phyloP scores from a whole-genome alignment of 2,113 vertebrate species.

The Myrmecobius fasciatus region DNA sequence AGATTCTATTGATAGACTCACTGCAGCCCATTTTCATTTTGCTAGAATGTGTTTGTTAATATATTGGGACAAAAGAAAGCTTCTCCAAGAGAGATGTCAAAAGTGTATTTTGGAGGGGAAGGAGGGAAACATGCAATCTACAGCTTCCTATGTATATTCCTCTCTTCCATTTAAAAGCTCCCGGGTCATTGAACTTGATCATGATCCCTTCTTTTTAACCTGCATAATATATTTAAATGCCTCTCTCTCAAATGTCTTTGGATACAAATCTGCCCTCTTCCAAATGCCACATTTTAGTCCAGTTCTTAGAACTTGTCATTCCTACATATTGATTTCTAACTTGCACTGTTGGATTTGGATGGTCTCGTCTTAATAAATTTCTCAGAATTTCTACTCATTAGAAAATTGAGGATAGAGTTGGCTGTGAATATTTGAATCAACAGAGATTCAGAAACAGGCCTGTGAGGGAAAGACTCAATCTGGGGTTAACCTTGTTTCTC shows the following conservation, averaged over 20 bases:
- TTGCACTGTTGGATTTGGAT: slow-evolving; percentile 51
- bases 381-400: slow-evolving; percentile 34
- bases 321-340: slow-evolving; percentile 51
- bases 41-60: slow-evolving; percentile 81
- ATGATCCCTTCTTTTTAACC: background rate
- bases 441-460: slow-evolving; percentile 11
- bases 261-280: background rate
- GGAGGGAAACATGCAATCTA: slow-evolving; percentile 19
- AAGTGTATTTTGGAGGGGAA: slow-evolving; percentile 58
- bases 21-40: slow-evolving; percentile 79
- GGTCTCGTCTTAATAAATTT: slow-evolving; percentile 64
- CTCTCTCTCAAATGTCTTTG: background rate
- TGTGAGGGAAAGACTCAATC: background rate
- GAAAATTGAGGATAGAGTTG: slow-evolving; percentile 52
- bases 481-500: background rate
- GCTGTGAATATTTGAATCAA: background rate
- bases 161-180: background rate
- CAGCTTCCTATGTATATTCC: fast-evolving
- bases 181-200: background rate
- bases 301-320: slow-evolving; percentile 67
- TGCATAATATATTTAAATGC: background rate
- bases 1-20: slow-evolving; percentile 85
- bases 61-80: slow-evolving; percentile 68
- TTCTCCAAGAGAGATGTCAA: slow-evolving; percentile 71
- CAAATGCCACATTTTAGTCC: slow-evolving; percentile 38